Percentiles rank a stretch among this genome's conserved stretches.
phyloP scores from a whole-genome alignment of 2,797 vertebrate species.

The Apogon talboti region DNA sequence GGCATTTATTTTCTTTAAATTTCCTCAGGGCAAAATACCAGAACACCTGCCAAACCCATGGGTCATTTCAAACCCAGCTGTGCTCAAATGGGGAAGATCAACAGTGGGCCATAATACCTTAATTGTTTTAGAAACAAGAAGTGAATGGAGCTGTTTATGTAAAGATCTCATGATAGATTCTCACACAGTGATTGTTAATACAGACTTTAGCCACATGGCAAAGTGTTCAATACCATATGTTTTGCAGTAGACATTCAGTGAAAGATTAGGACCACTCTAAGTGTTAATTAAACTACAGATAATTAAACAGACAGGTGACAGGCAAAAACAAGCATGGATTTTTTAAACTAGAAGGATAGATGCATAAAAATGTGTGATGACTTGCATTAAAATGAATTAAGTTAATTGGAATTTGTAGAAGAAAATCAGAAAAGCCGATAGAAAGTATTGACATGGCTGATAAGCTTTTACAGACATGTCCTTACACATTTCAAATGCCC shows the following conservation, averaged over 20 bases:
- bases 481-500: no score
- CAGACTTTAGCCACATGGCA: constrained; percentile 6
- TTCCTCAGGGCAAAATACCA: neutral
- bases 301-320: no score
- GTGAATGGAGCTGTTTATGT: neutral
- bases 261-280: neutral
- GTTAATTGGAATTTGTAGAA: neutral
- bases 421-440: neutral
- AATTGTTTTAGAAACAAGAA: constrained; percentile 12
- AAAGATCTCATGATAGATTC: constrained; percentile 22
- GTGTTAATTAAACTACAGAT: no score
- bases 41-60: neutral
- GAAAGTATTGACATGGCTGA: neutral
- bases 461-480: neutral
- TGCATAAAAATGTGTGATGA: no score
- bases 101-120: neutral
- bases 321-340: no score
- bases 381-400: neutral
- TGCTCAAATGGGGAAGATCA: neutral
- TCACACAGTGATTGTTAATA: neutral
- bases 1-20: neutral
- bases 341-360: no score
- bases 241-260: neutral
- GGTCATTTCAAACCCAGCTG: neutral
- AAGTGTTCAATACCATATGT: neutral